Evolutionary conservation across 2,113 vertebrate species (phyloP).

Genomic region (Pachycephala philippinensis): DNA sequence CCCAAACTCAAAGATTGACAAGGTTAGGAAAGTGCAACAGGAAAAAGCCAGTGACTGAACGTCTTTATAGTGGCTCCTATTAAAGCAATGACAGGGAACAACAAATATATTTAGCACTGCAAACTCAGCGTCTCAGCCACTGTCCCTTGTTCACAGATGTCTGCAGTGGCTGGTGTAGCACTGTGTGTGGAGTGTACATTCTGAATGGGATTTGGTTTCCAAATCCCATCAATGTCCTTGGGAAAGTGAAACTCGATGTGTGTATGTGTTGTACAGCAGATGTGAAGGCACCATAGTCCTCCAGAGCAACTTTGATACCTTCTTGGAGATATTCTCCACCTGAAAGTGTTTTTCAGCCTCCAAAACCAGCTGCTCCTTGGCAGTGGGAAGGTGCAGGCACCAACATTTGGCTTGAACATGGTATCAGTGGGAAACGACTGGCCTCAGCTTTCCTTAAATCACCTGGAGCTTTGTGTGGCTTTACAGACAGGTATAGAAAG

Average conservation of each 20-base stretch:
- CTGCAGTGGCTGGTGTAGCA: neutral
- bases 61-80: neutral
- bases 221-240: neutral
- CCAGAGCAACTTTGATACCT: neutral
- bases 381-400: neutral
- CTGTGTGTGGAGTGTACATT: neutral
- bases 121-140: neutral
- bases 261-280: neutral
- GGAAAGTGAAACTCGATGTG: neutral
- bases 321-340: neutral
- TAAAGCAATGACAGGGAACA: neutral
- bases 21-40: neutral
- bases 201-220: neutral
- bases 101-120: neutral
- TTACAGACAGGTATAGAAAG: neutral
- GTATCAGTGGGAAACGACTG: neutral
- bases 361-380: neutral
- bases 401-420: neutral
- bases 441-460: neutral
- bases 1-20: conserved; percentile 9
- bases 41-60: neutral
- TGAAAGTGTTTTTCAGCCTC: neutral
- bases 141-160: neutral
- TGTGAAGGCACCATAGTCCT: neutral
- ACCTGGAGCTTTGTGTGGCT: neutral